Percentiles rank a stretch among this genome's conserved stretches.
phyloP scores from a whole-genome alignment of 1,140 invertebrate genomes.

The Coelopa frigida region DNA sequence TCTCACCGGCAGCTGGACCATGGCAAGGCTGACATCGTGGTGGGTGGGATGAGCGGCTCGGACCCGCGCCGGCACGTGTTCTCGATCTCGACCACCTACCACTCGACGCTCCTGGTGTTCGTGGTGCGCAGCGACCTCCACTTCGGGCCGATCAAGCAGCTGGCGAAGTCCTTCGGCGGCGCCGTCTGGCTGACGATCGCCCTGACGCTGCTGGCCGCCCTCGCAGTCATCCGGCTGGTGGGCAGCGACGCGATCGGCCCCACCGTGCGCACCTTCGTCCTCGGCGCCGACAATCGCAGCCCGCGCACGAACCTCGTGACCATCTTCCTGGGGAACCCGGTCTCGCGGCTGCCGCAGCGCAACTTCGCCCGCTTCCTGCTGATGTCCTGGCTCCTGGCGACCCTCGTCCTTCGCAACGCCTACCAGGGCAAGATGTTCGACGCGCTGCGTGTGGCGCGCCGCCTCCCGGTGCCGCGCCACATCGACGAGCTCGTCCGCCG shows the following conservation, averaged over 20 bases:
- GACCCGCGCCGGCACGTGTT: not conserved
- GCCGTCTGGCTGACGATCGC: conserved; percentile 3
- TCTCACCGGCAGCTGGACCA: not conserved
- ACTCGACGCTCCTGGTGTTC: conserved; percentile 9
- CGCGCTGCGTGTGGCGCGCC: conserved; percentile 1
- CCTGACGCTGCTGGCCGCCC: too few species aligned
- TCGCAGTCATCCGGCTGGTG: not conserved
- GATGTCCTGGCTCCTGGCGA: conserved; percentile 10
- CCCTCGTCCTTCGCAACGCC: conserved; percentile 14
- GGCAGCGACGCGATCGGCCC: not conserved
- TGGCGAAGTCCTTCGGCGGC: not conserved
- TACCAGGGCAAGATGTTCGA: conserved; percentile 18
- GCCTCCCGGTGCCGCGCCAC: conserved; percentile 1
- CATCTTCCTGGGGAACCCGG: conserved; percentile 8
- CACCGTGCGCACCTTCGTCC: not conserved
- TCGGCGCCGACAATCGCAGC: conserved; percentile 5
- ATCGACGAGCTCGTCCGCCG: not conserved
- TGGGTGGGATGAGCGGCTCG: conserved; percentile 10
- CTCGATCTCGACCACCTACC: conserved; percentile 7
- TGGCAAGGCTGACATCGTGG: conserved; percentile 3
- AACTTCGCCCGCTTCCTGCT: conserved; percentile 15
- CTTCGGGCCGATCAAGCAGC: conserved; percentile 8
- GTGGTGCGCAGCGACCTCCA: conserved; percentile 10
- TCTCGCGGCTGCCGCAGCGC: conserved; percentile 10
- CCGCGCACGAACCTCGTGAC: conserved; percentile 5